phyloP scores from a whole-genome alignment of 2,797 vertebrate genomes.

The Cryptoblepharus egeriae region DNA sequence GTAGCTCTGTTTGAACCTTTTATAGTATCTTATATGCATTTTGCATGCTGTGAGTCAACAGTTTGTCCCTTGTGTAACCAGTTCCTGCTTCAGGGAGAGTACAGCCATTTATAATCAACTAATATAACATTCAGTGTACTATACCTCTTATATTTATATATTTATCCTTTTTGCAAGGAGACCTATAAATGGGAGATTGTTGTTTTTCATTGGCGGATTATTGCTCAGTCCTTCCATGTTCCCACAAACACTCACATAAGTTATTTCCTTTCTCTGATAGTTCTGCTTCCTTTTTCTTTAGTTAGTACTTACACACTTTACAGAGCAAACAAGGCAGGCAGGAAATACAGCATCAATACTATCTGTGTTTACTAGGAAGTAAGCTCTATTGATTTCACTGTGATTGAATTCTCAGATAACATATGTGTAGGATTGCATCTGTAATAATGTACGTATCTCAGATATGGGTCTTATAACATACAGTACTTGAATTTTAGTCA shows the following conservation, averaged over 20 bases:
- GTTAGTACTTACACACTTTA: constrained; percentile 21
- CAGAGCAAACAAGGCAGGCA: constrained; percentile 46
- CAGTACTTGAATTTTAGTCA: not conserved
- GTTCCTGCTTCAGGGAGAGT: constrained; percentile 20
- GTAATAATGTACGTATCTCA: not conserved
- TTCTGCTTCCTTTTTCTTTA: constrained; percentile 57
- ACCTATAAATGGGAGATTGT: not conserved
- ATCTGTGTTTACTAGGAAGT: not conserved
- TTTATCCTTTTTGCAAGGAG: not conserved
- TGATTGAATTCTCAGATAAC: not conserved
- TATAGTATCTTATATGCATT: not conserved
- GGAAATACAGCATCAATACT: constrained; percentile 36
- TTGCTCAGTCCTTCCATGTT: accelerated
- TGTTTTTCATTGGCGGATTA: not conserved
- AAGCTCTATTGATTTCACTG: not conserved
- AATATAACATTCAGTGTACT: constrained; percentile 32
- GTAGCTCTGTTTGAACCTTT: too few species aligned
- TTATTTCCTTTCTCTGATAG: constrained; percentile 36
- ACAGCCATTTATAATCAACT: not conserved
- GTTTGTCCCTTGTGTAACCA: not conserved
- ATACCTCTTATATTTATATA: not conserved
- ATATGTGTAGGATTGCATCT: not conserved
- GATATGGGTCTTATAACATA: not conserved
- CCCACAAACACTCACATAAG: not conserved
- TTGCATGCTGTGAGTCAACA: not conserved